Evolutionary conservation across 2,113 vertebrate species (phyloP), one percentile per base, ranked within the genome.

Genomic region (Bucco capensis): DNA sequence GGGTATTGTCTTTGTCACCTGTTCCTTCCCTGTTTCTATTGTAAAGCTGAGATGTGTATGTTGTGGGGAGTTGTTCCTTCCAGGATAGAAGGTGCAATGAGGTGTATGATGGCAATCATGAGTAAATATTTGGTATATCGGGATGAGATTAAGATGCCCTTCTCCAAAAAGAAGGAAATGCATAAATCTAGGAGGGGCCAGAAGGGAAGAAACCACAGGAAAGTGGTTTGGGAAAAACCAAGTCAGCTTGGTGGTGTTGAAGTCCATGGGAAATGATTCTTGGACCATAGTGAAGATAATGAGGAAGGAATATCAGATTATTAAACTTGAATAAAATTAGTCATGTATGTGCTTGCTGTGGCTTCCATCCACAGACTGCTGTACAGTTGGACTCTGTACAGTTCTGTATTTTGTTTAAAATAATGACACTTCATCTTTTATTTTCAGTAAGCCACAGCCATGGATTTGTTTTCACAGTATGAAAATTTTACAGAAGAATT

Each of bases 1-100:
- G 24, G 9, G 21, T 58, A 11, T 40, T 0, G 0, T 49, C 28
- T 78, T 86, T 72, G 57, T 67, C 49, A 64, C 16, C 0, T 27
- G 31, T 49, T 37, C 49, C 27, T 86, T 88, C 40, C 8, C 17
- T 27, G 51, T 66, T 40, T 69, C 31, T 79, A 27, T 71, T 67
- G 18, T 22, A 67, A 25, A 58, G 14, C 7, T 1, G 0, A 27
- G 12, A 25, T 35, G 9, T 19, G 1, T 37, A 25, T 70, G 27
- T 67, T 83, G 27, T 67, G 14, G 24, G 5, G 18, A 85, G 11
- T 9, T 49, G 4, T 18, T 10, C 12, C 24, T 21, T 9, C 5
- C 0, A 4, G 33, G 31, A 53, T n/a, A 56, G 22, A 53, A 64
- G 17, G 13, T 72, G 24, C 15, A 40, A 5, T 64, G 37, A 72